Base-by-base conservation (phyloP, 2,113 vertebrate genomes). In the Scatophagus argus region DNA sequence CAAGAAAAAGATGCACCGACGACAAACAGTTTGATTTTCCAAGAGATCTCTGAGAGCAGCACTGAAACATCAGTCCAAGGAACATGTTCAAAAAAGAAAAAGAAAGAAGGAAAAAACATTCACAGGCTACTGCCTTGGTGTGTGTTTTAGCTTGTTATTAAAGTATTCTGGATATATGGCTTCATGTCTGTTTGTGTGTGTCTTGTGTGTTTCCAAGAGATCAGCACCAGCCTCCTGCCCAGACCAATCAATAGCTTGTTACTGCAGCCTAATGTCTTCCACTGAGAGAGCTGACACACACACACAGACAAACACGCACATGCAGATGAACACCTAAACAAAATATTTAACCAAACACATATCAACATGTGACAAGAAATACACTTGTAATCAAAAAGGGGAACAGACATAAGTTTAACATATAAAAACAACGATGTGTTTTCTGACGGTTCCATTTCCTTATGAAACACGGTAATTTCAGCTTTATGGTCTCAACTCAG, bases 171-270 rank as follows among this genome's bases (percentile, higher is more conserved):
- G 59, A 65, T 85, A 60, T 56, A 14, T 23, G 47, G 63, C 66
- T 77, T 51, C 32, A 55, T 34, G 64, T 82, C 32, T 1, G 11
- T 47, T 34, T 70, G 69, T 67, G 72, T 63, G 62, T 19, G 77
- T 72, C 73, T 60, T 44, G 39, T 62, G 62, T 51, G 59, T 59
- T 87, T 89, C 79, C 76, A 66, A 81, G 74, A 89, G 80, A 87
- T 86, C 82, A 83, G 85, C 76, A 67, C 81, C 77, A 67, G 51
- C 83, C 67, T 83, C 60, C 72, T 7, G 38, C 65, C 63, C 61
- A 43, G 62, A 69, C 47, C 79, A 87, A 92, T 93, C 90, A 84
- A 93, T 91, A 91, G 69, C 86, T 91, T 90, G 87, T 92, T 88
- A 88, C 88, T 83, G 81, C 72, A 69, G 81, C 56, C 81, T 82